Conservation (phyloP, 2,797 vertebrate genomes). For the Pyrocephalus nanus region DNA sequence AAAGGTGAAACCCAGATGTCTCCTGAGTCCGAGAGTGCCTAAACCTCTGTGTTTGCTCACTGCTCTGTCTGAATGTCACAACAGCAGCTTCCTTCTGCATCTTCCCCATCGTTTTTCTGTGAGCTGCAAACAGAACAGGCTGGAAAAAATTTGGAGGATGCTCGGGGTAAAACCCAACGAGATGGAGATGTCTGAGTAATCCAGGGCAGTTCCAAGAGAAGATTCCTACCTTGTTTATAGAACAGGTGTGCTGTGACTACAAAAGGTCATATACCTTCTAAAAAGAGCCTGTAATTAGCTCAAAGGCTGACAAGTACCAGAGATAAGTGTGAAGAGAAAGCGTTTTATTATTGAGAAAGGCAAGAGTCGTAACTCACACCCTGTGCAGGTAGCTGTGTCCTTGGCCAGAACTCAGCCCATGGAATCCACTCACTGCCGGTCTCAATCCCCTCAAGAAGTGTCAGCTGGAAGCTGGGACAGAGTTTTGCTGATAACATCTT, state of each 20-base stretch:
- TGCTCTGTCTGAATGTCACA: background rate
- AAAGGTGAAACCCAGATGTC: background rate
- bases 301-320: background rate
- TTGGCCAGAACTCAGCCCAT: conserved; percentile 17
- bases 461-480: conserved; percentile 8
- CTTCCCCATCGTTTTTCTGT: background rate
- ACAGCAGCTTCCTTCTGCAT: background rate
- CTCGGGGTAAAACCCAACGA: background rate
- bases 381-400: background rate
- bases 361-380: background rate
- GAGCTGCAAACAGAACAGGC: background rate
- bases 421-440: background rate
- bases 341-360: background rate
- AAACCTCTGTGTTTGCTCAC: background rate
- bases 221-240: background rate
- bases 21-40: background rate
- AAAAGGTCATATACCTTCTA: background rate
- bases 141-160: background rate
- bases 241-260: background rate
- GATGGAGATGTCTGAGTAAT: background rate
- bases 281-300: background rate
- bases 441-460: background rate
- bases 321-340: background rate
- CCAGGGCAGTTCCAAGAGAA: background rate
- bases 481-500: background rate